Evolutionary conservation across 2,113 vertebrate genomes (phyloP).

Genomic region (Halichoerus grypus): DNA sequence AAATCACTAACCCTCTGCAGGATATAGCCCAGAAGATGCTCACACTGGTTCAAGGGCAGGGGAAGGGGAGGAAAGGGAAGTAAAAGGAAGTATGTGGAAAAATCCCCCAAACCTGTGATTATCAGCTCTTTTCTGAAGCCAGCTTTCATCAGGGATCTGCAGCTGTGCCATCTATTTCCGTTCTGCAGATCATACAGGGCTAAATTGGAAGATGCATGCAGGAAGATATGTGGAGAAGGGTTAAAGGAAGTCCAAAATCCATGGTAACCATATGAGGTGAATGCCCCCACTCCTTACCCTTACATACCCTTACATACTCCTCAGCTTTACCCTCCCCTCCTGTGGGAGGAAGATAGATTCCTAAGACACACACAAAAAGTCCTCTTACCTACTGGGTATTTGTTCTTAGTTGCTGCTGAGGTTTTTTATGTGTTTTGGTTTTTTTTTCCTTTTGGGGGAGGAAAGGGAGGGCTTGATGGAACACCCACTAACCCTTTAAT

Average conservation of each 20-base stretch:
- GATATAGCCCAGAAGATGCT: not conserved
- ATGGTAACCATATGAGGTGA: not conserved
- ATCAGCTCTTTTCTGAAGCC: slow-evolving; percentile 64
- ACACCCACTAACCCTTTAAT: not conserved
- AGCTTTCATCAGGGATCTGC: not conserved
- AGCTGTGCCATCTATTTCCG: slow-evolving; percentile 47
- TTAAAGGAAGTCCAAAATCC: slow-evolving; percentile 40
- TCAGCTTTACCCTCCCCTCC: not conserved
- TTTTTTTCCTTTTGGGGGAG: fast-evolving
- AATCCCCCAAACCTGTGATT: slow-evolving; percentile 55
- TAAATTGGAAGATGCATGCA: not conserved
- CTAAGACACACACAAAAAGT: not conserved
- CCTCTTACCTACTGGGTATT: not conserved
- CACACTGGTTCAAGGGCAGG: slow-evolving; percentile 62
- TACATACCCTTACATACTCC: fast-evolving
- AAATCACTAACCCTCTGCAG: slow-evolving; percentile 46
- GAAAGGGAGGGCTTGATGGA: not conserved
- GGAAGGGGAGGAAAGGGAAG: slow-evolving; percentile 15
- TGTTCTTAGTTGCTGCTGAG: not conserved
- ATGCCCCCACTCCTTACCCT: not conserved
- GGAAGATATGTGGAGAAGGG: not conserved
- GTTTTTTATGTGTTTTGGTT: not conserved
- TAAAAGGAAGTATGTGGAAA: slow-evolving; percentile 18
- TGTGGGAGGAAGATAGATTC: not conserved
- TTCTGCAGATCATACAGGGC: slow-evolving; percentile 1